phyloP scores from a whole-genome alignment of 2,888 invertebrate species.

The Clunio marinus region DNA sequence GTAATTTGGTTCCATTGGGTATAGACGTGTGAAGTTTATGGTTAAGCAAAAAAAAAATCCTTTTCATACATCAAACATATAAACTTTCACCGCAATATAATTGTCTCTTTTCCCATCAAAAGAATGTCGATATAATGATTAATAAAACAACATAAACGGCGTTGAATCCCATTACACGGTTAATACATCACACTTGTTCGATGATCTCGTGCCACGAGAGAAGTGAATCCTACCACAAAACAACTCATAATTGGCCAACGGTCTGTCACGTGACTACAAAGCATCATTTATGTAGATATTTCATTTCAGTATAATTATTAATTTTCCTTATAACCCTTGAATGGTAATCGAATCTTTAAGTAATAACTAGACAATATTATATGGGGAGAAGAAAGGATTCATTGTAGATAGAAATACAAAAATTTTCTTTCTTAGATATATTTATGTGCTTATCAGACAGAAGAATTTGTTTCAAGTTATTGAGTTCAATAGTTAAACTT shows the following conservation, averaged over 20 bases:
- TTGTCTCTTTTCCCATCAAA: constrained; percentile 23
- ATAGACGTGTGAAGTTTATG: constrained; percentile 11
- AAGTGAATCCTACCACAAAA: constrained; percentile 42
- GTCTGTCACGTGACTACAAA: constrained; percentile 42
- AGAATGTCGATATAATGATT: constrained; percentile 28
- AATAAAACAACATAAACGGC: constrained; percentile 9
- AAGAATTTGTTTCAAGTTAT: neutral
- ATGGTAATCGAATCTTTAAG: constrained; percentile 9
- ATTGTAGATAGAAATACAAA: too few relatives aligned
- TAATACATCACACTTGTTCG: constrained; percentile 24
- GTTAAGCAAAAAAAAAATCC: neutral
- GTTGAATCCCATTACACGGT: constrained; percentile 17
- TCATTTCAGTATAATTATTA: neutral
- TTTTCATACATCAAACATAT: neutral
- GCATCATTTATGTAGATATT: neutral
- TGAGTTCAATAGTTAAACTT: neutral
- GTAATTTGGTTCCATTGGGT: neutral
- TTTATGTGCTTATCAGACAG: too few relatives aligned
- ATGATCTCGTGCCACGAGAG: constrained; percentile 3
- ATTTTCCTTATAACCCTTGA: too few relatives aligned
- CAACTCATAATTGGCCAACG: constrained; percentile 42
- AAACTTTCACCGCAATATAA: neutral
- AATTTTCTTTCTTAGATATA: too few relatives aligned
- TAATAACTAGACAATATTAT: neutral
- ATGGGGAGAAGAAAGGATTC: neutral